Conservation (phyloP, 2,113 vertebrate species). For the Gracilinanus agilis region DNA sequence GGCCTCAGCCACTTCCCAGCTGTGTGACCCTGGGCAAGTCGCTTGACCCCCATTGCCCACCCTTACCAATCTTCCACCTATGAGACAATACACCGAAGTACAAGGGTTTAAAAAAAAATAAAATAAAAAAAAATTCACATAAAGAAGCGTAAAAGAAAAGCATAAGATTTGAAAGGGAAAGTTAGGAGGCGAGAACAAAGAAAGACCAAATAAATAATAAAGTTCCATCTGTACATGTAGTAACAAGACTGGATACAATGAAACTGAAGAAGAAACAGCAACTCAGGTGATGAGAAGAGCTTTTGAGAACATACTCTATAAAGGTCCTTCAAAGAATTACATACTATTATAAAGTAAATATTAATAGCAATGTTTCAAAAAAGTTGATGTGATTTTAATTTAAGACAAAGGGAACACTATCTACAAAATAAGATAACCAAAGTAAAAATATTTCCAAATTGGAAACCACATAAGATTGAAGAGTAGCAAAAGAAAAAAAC, state of each 20-base stretch:
- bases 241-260: not conserved
- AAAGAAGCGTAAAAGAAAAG: not conserved
- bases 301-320: not conserved
- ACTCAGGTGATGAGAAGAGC: not conserved
- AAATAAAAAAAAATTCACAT: not conserved
- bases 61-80: too few relatives aligned
- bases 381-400: constrained; percentile 4
- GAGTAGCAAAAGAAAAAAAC: not conserved
- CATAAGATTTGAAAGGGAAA: not conserved
- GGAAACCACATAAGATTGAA: constrained; percentile 31
- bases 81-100: too few relatives aligned
- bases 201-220: not conserved
- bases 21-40: too few relatives aligned
- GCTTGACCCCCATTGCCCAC: too few relatives aligned
- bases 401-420: constrained; percentile 23
- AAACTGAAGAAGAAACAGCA: not conserved
- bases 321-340: not conserved
- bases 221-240: not conserved
- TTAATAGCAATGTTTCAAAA: not conserved
- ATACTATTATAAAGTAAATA: not conserved
- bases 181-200: constrained; percentile 29
- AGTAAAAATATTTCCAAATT: not conserved
- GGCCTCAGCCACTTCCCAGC: too few relatives aligned
- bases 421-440: constrained; percentile 5
- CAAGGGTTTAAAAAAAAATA: too few relatives aligned